Evolutionary conservation across 2,888 invertebrate species (phyloP).

Genomic region (Subacronicta megacephala): DNA sequence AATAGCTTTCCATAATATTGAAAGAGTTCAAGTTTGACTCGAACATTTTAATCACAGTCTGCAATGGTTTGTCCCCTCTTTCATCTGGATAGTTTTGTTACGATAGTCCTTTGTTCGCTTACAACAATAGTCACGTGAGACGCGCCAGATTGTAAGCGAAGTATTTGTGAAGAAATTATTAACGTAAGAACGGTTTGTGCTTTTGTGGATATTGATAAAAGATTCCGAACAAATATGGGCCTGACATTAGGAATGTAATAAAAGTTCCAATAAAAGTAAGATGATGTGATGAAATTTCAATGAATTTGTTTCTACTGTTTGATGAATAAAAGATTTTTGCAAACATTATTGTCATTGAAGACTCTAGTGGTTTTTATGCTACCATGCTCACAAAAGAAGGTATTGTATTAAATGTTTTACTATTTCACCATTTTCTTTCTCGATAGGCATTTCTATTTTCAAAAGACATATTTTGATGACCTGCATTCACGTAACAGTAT

Average conservation of each 20-base stretch:
- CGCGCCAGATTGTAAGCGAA: slow-evolving; percentile 44
- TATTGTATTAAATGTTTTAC: too few relatives aligned
- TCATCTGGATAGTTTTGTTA: slow-evolving; percentile 56
- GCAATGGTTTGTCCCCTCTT: slow-evolving; percentile 54
- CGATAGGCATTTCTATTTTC: too few relatives aligned
- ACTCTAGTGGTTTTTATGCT: too few relatives aligned
- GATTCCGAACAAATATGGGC: slow-evolving; percentile 34
- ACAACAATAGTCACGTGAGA: slow-evolving; percentile 54
- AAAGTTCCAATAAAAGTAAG: slow-evolving; percentile 1
- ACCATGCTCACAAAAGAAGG: too few relatives aligned
- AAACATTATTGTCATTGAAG: neutral
- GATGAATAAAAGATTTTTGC: neutral
- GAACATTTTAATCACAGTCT: slow-evolving; percentile 60
- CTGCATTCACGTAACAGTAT: too few relatives aligned
- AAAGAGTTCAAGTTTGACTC: slow-evolving; percentile 25
- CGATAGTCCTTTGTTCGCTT: slow-evolving; percentile 53
- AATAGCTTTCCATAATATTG: slow-evolving; percentile 30
- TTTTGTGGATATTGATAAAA: slow-evolving; percentile 50
- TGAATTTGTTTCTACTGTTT: neutral
- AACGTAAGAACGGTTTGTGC: slow-evolving; percentile 44
- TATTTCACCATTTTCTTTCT: too few relatives aligned
- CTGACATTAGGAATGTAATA: slow-evolving; percentile 35
- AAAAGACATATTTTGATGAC: too few relatives aligned
- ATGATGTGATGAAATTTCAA: neutral
- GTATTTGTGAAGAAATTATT: slow-evolving; percentile 55